Evolutionary conservation across 1,140 invertebrate species (phyloP).

Genomic region (Apis florea): DNA sequence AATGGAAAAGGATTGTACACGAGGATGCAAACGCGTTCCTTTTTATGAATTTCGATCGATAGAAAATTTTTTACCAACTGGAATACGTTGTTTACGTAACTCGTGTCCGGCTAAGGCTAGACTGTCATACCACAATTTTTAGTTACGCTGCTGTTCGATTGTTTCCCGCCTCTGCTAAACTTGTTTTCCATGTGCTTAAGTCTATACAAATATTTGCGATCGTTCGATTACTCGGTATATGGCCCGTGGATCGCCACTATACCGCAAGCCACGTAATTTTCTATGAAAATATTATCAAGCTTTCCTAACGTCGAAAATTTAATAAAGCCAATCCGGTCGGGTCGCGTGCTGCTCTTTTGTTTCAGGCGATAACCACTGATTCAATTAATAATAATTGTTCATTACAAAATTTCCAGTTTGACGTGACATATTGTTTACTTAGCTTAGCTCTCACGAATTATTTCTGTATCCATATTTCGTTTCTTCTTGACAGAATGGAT

Average conservation of each 20-base stretch:
- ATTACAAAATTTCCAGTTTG: neutral
- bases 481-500: no score
- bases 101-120: neutral
- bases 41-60: neutral
- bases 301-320: conserved; percentile 30
- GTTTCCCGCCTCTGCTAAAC: conserved; percentile 1
- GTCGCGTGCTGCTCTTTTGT: neutral
- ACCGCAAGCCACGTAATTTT: conserved; percentile 31
- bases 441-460: no score
- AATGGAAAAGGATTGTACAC: neutral
- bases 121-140: conserved; percentile 12
- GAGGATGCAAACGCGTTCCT: no score
- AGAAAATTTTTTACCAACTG: neutral
- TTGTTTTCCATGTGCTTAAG: conserved; percentile 25
- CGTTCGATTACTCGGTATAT: conserved; percentile 26
- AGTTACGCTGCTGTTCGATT: neutral
- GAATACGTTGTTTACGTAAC: neutral
- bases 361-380: neutral
- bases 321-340: conserved; percentile 13
- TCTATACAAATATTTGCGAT: conserved; percentile 34
- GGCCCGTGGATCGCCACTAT: neutral
- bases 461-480: no score
- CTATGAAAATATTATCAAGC: conserved; percentile 24
- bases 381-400: conserved; percentile 3
- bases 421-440: no score